phyloP scores from a whole-genome alignment of 2,113 vertebrate species.

The Procavia capensis region DNA sequence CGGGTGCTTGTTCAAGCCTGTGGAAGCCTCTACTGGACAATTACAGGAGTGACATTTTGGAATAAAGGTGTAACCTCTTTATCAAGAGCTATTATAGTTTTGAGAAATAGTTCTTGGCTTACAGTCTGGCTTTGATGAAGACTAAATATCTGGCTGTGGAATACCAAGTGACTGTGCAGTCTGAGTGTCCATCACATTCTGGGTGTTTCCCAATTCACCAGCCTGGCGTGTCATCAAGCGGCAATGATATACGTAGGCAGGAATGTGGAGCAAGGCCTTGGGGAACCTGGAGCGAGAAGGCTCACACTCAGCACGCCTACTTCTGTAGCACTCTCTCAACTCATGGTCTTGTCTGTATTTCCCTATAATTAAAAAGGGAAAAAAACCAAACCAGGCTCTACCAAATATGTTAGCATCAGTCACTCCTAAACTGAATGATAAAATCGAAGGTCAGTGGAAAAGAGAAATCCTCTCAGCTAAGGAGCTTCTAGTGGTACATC shows the following conservation, averaged over 20 bases:
- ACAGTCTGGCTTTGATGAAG: slow-evolving; percentile 35
- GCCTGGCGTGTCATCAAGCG: background rate
- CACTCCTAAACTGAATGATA: background rate
- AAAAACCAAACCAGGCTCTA: background rate
- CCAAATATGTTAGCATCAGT: background rate
- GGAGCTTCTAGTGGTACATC: background rate
- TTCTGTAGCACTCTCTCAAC: background rate
- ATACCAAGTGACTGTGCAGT: background rate
- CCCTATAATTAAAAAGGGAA: background rate
- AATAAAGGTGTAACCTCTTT: background rate
- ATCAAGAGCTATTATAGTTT: background rate
- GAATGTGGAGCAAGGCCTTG: background rate
- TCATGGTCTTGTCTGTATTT: background rate
- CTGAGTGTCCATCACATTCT: background rate
- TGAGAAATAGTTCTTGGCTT: slow-evolving; percentile 28
- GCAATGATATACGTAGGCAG: background rate
- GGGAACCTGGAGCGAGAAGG: background rate
- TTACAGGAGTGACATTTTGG: background rate
- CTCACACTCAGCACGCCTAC: background rate
- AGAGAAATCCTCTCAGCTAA: background rate
- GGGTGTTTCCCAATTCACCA: background rate
- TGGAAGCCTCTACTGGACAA: background rate
- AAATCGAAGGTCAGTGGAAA: background rate
- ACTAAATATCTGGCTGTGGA: background rate
- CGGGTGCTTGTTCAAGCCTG: background rate